Conservation (phyloP, 2,113 vertebrate species). For the Hypomesus transpacificus region DNA sequence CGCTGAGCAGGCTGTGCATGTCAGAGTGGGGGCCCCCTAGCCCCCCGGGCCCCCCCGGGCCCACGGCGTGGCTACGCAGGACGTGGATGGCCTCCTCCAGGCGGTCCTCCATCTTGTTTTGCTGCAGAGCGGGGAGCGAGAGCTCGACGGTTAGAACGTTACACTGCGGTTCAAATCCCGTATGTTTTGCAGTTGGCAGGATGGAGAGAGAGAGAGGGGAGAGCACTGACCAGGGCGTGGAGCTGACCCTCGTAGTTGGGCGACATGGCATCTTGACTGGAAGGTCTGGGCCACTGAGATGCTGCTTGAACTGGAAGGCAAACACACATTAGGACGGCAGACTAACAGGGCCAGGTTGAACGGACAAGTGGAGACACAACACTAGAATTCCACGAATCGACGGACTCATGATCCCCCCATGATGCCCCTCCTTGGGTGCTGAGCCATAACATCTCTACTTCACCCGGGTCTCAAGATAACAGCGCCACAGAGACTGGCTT, state of each 20-base stretch:
- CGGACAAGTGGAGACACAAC: slow-evolving; percentile 5
- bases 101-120: slow-evolving; percentile 97
- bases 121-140: slow-evolving; percentile 49
- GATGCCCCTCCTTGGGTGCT: too few relatives aligned
- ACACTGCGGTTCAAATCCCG: background rate
- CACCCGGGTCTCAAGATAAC: too few relatives aligned
- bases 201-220: background rate
- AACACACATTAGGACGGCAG: too few relatives aligned
- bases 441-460: too few relatives aligned
- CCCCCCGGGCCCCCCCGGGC: slow-evolving; percentile 68
- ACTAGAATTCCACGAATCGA: background rate
- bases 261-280: slow-evolving; percentile 80
- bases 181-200: too few relatives aligned
- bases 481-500: too few relatives aligned
- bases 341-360: too few relatives aligned
- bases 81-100: slow-evolving; percentile 98
- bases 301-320: slow-evolving; percentile 70
- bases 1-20: slow-evolving; percentile 79
- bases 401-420: too few relatives aligned
- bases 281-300: slow-evolving; percentile 90
- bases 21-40: slow-evolving; percentile 75
- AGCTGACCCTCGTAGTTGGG: slow-evolving; percentile 91
- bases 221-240: slow-evolving; percentile 82
- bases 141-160: background rate
- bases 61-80: slow-evolving; percentile 91